Evolutionary conservation across 1,140 invertebrate genomes (phyloP).

Genomic region (Trissolcus basalis): DNA sequence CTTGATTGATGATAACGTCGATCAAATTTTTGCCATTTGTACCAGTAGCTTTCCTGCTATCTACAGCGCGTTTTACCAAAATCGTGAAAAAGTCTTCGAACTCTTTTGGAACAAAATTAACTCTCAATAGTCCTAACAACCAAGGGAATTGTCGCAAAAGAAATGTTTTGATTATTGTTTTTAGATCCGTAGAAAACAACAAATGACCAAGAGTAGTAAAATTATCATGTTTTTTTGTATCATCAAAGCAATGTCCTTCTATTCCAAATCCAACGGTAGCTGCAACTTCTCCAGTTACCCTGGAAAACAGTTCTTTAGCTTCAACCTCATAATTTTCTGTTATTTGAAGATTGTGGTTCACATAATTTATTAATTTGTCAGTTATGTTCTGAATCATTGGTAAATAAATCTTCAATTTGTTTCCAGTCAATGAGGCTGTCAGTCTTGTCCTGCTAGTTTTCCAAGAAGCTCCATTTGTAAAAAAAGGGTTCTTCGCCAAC

Average conservation of each 20-base stretch:
- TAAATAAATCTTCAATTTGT: slow-evolving; percentile 49
- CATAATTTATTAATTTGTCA: slow-evolving; percentile 38
- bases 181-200: slow-evolving; percentile 18
- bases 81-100: slow-evolving; percentile 18
- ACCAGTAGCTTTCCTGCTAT: neutral
- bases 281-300: slow-evolving; percentile 52
- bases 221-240: slow-evolving; percentile 21
- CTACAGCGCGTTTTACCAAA: slow-evolving; percentile 5
- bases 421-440: slow-evolving; percentile 40
- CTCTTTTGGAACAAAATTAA: slow-evolving; percentile 10
- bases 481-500: slow-evolving; percentile 62
- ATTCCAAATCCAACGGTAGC: slow-evolving; percentile 48
- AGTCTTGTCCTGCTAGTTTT: slow-evolving; percentile 34
- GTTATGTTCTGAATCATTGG: slow-evolving; percentile 7
- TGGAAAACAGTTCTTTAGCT: slow-evolving; percentile 54
- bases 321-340: slow-evolving; percentile 54
- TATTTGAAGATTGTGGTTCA: slow-evolving; percentile 31
- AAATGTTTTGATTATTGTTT: neutral
- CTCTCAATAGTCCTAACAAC: neutral
- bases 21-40: slow-evolving; percentile 19
- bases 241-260: slow-evolving; percentile 55
- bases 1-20: slow-evolving; percentile 40
- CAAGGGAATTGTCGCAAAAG: slow-evolving; percentile 18
- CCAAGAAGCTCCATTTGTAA: slow-evolving; percentile 53
- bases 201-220: slow-evolving; percentile 21